phyloP scores from a whole-genome alignment of 2,113 vertebrate genomes.

The Enhydra lutris region DNA sequence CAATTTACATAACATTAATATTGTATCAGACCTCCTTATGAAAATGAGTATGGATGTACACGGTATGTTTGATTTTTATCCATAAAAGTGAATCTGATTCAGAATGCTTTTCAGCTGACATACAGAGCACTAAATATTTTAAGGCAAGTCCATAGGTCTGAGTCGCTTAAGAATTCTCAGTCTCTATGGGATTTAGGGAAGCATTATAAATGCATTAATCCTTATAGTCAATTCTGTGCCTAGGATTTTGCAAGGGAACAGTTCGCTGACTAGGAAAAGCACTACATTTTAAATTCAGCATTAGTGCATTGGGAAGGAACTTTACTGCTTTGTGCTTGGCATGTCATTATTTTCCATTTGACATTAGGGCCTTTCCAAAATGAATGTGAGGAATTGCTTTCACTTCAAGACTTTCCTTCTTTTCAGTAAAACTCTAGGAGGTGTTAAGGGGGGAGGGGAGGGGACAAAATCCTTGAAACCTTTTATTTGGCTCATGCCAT shows the following conservation, averaged over 20 bases:
- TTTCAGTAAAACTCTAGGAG: conserved; percentile 78
- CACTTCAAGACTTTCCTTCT: conserved; percentile 92
- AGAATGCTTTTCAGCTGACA: conserved; percentile 91
- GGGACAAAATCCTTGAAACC: conserved; percentile 62
- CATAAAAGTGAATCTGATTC: conserved; percentile 91
- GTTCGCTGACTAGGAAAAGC: conserved; percentile 88
- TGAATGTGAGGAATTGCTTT: conserved; percentile 99
- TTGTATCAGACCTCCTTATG: conserved; percentile 87
- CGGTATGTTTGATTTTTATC: conserved; percentile 92
- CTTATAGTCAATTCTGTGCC: conserved; percentile 89
- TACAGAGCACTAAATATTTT: conserved; percentile 90
- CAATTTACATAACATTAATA: conserved; percentile 90
- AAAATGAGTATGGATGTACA: conserved; percentile 90
- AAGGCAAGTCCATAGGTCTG: conserved; percentile 86
- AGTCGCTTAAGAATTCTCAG: conserved; percentile 85
- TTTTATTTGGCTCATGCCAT: conserved; percentile 79
- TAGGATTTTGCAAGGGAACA: conserved; percentile 87
- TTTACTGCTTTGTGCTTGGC: conserved; percentile 94
- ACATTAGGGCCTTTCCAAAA: conserved; percentile 95
- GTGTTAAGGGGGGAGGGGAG: conserved; percentile 57
- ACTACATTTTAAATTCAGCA: conserved; percentile 89
- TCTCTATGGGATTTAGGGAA: conserved; percentile 84
- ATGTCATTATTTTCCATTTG: conserved; percentile 95
- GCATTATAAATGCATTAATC: conserved; percentile 89
- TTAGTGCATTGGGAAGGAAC: conserved; percentile 87